These are phyloP conservation scores for Nomada lathburiana DNA, from an alignment of 2,888 invertebrate genomes.

Conservation along the genomic window DNA sequence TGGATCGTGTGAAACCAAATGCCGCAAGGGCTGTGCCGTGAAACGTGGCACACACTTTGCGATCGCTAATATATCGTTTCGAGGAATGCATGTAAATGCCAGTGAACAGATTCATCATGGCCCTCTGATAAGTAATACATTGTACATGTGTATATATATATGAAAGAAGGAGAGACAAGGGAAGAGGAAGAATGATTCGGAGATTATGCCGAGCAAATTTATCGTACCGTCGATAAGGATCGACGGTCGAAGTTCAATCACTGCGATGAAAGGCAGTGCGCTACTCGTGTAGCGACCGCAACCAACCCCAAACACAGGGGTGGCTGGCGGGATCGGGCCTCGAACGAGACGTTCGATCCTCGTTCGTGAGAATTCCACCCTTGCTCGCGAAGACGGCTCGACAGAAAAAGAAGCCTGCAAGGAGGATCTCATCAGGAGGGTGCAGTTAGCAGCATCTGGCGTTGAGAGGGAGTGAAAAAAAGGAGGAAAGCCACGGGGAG, in stretches of 20 bases:
- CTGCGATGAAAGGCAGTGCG: constrained; percentile 16
- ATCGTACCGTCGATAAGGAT: neutral
- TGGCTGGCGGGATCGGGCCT: constrained; percentile 7
- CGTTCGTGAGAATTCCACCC: constrained; percentile 40
- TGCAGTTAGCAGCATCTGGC: constrained; percentile 79
- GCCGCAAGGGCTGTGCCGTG: neutral
- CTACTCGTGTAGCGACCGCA: neutral
- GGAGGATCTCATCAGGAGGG: constrained; percentile 67
- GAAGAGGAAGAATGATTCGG: neutral
- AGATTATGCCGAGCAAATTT: constrained; percentile 9
- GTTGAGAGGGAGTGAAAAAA: constrained; percentile 57
- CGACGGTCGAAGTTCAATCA: neutral
- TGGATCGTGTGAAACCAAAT: constrained; percentile 23
- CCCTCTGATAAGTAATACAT: neutral
- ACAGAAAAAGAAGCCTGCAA: constrained; percentile 2
- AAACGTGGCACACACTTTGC: neutral
- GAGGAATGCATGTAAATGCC: neutral
- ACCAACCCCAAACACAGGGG: constrained; percentile 20
- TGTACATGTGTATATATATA: neutral
- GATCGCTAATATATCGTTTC: neutral
- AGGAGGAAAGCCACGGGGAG: constrained; percentile 21
- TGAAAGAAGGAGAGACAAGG: neutral
- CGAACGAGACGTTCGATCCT: constrained; percentile 12
- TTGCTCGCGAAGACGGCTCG: constrained; percentile 32
- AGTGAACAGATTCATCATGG: constrained; percentile 6